Evolutionary conservation across 1,140 invertebrate species (phyloP).

Genomic region (Agrilus planipennis): DNA sequence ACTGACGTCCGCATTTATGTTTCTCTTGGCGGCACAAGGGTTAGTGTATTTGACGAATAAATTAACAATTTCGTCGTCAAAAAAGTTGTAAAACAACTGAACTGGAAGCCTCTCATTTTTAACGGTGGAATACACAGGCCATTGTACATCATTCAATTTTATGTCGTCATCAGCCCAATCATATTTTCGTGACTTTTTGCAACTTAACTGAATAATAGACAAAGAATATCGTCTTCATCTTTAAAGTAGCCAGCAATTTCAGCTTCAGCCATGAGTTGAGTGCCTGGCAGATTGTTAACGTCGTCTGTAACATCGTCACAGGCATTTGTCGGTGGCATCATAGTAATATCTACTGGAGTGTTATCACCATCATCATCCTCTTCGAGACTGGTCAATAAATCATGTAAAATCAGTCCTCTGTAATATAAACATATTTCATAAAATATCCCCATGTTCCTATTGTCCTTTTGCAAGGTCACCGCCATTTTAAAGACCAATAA

Average conservation of each 20-base stretch:
- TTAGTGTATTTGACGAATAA: constrained; percentile 24
- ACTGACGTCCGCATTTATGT: neutral
- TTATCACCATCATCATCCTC: constrained; percentile 2
- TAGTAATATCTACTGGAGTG: constrained; percentile 4
- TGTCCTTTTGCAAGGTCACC: neutral
- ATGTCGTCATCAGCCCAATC: neutral
- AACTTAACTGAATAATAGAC: neutral
- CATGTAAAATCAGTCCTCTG: constrained; percentile 9
- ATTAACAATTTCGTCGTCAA: constrained; percentile 14
- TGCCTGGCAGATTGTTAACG: constrained; percentile 9
- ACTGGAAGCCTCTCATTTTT: constrained; percentile 8
- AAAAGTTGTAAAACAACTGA: constrained; percentile 20
- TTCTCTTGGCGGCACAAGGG: neutral
- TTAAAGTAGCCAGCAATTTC: neutral
- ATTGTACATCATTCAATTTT: neutral
- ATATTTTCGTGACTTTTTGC: neutral
- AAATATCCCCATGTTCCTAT: neutral
- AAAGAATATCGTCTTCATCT: neutral
- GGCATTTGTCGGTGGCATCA: constrained; percentile 8
- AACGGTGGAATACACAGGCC: neutral
- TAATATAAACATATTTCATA: neutral
- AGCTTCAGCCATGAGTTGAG: constrained; percentile 5
- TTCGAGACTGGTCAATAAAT: constrained; percentile 10
- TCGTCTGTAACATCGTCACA: constrained; percentile 7
- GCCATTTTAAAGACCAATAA: neutral